Conservation (phyloP, 2,113 vertebrate genomes). For the Eulemur macaco region DNA sequence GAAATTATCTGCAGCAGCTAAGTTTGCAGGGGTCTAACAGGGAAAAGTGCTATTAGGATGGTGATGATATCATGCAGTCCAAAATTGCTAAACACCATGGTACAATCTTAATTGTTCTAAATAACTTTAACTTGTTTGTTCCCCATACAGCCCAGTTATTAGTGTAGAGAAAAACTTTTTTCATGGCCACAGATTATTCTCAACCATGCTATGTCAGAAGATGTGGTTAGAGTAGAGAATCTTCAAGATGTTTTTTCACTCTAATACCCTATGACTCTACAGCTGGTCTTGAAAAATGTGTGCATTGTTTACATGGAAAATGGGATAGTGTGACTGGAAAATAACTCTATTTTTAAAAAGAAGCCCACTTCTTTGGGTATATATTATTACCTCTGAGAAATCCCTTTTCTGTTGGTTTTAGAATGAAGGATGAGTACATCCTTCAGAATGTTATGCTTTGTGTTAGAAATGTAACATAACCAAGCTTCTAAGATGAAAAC, state of each 20-base stretch:
- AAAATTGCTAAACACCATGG: background rate
- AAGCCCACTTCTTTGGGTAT: background rate
- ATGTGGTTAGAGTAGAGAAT: background rate
- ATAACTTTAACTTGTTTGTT: background rate
- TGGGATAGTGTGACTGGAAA: background rate
- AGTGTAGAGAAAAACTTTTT: background rate
- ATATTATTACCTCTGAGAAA: constrained; percentile 34
- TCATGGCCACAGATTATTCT: background rate
- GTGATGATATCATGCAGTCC: background rate
- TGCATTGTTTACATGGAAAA: constrained; percentile 20
- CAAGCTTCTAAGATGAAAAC: constrained; percentile 59
- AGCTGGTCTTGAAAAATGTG: background rate
- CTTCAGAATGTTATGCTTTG: constrained; percentile 58
- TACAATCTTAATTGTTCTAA: background rate
- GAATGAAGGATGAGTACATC: constrained; percentile 36
- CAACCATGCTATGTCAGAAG: background rate
- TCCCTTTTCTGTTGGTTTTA: background rate
- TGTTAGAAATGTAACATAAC: constrained; percentile 54
- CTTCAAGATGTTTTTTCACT: background rate
- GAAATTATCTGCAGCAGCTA: background rate
- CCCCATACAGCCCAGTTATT: background rate
- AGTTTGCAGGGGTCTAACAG: background rate
- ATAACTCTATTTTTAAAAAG: constrained; percentile 4
- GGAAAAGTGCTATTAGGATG: background rate
- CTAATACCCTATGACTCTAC: background rate